Conservation (phyloP, 2,797 vertebrate genomes). For the Phaenicophaeus curvirostris region DNA sequence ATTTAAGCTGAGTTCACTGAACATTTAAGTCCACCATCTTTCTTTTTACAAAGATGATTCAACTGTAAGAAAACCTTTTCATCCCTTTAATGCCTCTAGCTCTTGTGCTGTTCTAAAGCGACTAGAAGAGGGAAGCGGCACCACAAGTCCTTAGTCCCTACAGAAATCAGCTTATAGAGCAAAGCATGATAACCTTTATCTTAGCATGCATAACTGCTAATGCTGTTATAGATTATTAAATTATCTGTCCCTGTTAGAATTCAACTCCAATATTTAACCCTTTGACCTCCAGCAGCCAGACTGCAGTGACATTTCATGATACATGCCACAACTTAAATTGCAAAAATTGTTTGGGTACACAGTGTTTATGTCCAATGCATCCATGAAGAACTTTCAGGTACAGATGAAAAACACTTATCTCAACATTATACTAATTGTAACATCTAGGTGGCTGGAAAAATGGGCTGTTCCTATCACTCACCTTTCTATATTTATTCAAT, state of each 20-base stretch:
- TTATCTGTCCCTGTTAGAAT: not conserved
- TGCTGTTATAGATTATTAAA: conserved; percentile 25
- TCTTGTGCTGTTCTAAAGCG: not conserved
- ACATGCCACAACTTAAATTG: not conserved
- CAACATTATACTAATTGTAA: not conserved
- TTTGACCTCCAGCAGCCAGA: not conserved
- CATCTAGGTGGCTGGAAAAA: not conserved
- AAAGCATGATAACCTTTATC: conserved; percentile 5
- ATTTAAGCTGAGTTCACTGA: not conserved
- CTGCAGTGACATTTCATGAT: not conserved
- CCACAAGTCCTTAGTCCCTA: not conserved
- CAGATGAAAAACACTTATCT: not conserved
- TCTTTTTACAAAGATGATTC: not conserved
- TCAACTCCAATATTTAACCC: not conserved
- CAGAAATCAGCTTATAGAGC: not conserved
- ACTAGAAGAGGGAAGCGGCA: not conserved
- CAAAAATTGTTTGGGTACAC: not conserved
- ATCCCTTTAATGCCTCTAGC: not conserved
- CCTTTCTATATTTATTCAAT: not conserved
- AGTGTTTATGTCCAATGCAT: not conserved
- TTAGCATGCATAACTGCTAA: not conserved
- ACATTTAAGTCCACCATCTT: not conserved
- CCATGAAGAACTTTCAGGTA: not conserved
- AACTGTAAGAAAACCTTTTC: not conserved
- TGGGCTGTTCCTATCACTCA: rapidly evolving